phyloP scores from a whole-genome alignment of 2,797 vertebrate genomes.

The Gymnodraco acuticeps region DNA sequence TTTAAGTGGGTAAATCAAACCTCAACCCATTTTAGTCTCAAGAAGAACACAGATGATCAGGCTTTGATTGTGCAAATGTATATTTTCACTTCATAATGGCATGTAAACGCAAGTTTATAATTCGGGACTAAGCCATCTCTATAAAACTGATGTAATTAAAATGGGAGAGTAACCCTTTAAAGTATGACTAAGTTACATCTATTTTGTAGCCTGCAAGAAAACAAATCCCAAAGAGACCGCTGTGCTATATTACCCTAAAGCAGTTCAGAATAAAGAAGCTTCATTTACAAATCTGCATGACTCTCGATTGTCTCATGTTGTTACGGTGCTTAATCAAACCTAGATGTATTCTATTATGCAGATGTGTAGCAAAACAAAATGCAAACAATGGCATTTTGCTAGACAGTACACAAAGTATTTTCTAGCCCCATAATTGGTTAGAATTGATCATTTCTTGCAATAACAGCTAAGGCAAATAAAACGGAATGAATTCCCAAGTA shows the following conservation, averaged over 20 bases:
- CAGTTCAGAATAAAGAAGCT: slow-evolving; percentile 13
- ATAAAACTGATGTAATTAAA: background rate
- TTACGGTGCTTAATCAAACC: background rate
- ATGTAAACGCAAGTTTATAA: background rate
- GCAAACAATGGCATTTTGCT: slow-evolving; percentile 20
- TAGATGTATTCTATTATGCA: slow-evolving; percentile 26
- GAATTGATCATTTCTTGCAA: background rate
- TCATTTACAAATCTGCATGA: slow-evolving; percentile 39
- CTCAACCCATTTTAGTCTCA: too few species aligned
- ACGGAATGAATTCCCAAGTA: background rate
- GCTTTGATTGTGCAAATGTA: background rate
- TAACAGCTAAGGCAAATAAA: slow-evolving; percentile 30
- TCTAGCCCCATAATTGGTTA: background rate
- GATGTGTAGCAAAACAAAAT: slow-evolving; percentile 42
- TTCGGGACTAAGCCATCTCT: background rate
- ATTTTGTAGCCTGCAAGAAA: slow-evolving; percentile 20
- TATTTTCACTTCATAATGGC: background rate
- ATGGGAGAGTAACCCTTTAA: slow-evolving; percentile 6
- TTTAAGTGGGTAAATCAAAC: too few species aligned
- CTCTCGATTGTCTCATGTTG: background rate
- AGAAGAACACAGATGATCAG: background rate
- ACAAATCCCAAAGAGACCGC: slow-evolving; percentile 30
- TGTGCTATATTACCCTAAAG: background rate
- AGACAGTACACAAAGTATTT: background rate
- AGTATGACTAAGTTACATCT: slow-evolving; percentile 9